These are phyloP conservation scores for Alethe diademata DNA, from an alignment of 2,113 vertebrate genomes.

Conservation along the genomic window DNA sequence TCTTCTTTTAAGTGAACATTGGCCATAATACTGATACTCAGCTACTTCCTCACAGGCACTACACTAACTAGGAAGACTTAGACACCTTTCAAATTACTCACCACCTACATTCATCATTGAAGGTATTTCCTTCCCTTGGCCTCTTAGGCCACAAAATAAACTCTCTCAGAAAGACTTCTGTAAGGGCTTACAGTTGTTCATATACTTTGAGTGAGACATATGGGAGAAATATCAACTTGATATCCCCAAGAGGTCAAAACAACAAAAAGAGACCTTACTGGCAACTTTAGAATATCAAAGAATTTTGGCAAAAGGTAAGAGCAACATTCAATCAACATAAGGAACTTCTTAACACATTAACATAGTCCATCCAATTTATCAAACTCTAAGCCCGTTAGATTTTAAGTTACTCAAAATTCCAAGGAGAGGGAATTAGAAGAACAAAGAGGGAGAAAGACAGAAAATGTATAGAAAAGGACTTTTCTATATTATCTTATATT, in stretches of 20 bases:
- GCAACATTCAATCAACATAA: background rate
- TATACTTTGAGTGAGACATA: background rate
- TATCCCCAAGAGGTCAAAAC: background rate
- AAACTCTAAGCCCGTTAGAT: accelerated
- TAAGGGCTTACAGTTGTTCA: background rate
- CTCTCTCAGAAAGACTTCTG: background rate
- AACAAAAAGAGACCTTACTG: background rate
- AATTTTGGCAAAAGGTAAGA: background rate
- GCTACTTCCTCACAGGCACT: background rate
- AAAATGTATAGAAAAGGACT: background rate
- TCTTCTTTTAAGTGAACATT: background rate
- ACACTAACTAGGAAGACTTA: background rate
- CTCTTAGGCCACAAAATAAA: background rate
- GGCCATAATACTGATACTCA: background rate
- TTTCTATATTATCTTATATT: too few relatives aligned
- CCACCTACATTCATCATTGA: background rate
- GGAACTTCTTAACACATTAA: background rate
- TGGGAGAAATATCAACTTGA: accelerated
- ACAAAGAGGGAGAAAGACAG: background rate
- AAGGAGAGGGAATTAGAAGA: background rate
- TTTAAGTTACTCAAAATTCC: background rate
- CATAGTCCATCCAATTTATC: background rate
- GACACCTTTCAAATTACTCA: background rate
- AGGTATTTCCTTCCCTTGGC: background rate
- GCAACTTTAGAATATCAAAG: background rate